phyloP scores from a whole-genome alignment of 1,140 invertebrate species.

The Pachyrhynchus sulphureomaculatus region DNA sequence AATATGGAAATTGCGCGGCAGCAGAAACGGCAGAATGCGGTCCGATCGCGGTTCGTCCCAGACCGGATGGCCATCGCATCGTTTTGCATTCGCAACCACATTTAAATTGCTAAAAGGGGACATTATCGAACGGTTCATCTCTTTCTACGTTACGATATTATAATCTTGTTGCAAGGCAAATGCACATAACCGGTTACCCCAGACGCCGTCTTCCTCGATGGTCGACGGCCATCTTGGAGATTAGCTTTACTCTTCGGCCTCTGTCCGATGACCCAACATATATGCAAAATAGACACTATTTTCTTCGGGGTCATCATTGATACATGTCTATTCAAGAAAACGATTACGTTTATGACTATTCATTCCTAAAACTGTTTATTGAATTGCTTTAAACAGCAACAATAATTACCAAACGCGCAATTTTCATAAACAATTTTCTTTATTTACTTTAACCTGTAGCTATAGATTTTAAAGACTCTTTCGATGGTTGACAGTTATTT shows the following conservation, averaged over 20 bases:
- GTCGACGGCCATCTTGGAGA: conserved; percentile 44
- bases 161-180: conserved; percentile 50
- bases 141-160: conserved; percentile 46
- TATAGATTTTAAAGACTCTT: too few relatives aligned
- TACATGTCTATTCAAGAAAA: too few relatives aligned
- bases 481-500: too few relatives aligned
- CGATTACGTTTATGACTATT: too few relatives aligned
- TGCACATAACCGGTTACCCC: conserved; percentile 49
- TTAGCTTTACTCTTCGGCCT: conserved; percentile 20
- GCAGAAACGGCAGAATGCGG: conserved; percentile 40
- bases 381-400: too few relatives aligned
- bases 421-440: too few relatives aligned
- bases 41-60: conserved; percentile 32
- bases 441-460: too few relatives aligned
- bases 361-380: too few relatives aligned
- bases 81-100: conserved; percentile 49
- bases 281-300: conserved; percentile 23
- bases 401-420: too few relatives aligned
- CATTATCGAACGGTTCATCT: conserved; percentile 45
- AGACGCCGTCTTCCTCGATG: conserved; percentile 36
- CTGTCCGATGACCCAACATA: conserved; percentile 29
- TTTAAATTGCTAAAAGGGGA: conserved; percentile 53
- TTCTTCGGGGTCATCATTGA: not conserved
- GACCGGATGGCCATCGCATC: conserved; percentile 43
- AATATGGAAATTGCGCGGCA: conserved; percentile 49